Conservation (phyloP, 2,113 vertebrate genomes). For the Phaethon lepturus region DNA sequence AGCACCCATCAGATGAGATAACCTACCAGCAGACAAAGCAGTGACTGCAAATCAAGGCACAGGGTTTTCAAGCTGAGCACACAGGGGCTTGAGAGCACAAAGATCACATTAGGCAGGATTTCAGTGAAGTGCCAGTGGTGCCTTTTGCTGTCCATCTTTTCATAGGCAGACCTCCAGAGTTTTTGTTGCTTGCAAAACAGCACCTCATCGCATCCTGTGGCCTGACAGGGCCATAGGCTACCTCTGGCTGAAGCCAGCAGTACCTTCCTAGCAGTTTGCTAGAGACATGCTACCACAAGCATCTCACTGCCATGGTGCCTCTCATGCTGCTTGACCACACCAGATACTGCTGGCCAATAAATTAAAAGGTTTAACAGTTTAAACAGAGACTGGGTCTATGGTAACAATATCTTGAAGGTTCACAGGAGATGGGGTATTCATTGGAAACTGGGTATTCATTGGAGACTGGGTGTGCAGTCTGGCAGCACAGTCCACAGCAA, state of each 20-base stretch:
- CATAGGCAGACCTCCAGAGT: not conserved
- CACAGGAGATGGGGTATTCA: too few relatives aligned
- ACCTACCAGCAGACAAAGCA: not conserved
- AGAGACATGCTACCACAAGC: not conserved
- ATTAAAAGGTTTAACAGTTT: not conserved
- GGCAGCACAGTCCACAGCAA: not conserved
- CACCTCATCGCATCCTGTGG: not conserved
- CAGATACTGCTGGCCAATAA: not conserved
- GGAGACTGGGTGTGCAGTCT: not conserved
- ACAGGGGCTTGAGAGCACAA: not conserved
- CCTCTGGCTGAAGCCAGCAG: not conserved
- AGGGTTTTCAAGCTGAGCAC: not conserved
- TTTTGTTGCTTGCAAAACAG: not conserved
- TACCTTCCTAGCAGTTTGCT: not conserved
- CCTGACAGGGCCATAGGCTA: not conserved
- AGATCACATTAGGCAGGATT: not conserved
- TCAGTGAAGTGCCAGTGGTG: not conserved
- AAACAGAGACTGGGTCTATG: not conserved
- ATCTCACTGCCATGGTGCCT: not conserved
- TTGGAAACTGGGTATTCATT: not conserved
- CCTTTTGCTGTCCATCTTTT: not conserved
- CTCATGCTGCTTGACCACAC: accelerated
- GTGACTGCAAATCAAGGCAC: not conserved
- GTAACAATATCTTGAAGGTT: not conserved
- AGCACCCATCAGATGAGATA: not conserved